Base-by-base conservation (phyloP, 2,113 vertebrate genomes). In the Microtus oregoni region DNA sequence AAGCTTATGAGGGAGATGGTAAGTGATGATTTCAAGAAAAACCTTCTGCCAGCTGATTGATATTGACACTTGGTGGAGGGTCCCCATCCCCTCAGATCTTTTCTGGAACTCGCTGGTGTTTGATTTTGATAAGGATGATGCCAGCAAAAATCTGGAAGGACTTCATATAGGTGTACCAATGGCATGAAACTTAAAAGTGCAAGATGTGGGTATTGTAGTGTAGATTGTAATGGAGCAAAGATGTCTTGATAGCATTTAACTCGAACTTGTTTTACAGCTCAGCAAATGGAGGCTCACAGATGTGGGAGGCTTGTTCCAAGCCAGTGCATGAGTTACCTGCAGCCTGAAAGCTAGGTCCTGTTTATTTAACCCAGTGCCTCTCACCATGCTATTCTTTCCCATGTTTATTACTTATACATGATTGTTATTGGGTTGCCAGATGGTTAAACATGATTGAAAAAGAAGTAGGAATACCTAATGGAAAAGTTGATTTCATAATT, bases 361-460 rank as follows among this genome's bases (percentile, higher is more conserved):
- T 85, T 95, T 96, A 83, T 67, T 85, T 76, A 95, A 14, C 78
- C 24, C 6, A 52, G 22, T 35, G 87, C 41, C 55, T 65, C 92
- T 83, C 92, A 47, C 55, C 65, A 10, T 9, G n/a, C 58, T 90
- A 2, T 67, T 89, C 14, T 83, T 68, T 68, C 91, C 94, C 17
- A 67, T 77, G 78, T 94, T 87, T 92, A 22, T 75, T 91, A 94
- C 63, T 82, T 86, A 52, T 65, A 44, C 0, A 30, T 73, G 88
- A 81, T 72, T 81, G 70, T 90, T 95, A 75, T 38, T 94, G 82
- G 61, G 76, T 82, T 92, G 26, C 61, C 47, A 68, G 77, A 65
- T 92, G 93, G 61, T 65, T 86, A 82, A n/a, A 19, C 63, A n/a
- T 91, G 73, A 83, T 95, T 89, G 90, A 93, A 91, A 93, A 79